A percentile compares a stretch with the other conserved stretches of the same genome.
phyloP scores from a whole-genome alignment of 1,140 invertebrate genomes.

The Grapholita molesta region DNA sequence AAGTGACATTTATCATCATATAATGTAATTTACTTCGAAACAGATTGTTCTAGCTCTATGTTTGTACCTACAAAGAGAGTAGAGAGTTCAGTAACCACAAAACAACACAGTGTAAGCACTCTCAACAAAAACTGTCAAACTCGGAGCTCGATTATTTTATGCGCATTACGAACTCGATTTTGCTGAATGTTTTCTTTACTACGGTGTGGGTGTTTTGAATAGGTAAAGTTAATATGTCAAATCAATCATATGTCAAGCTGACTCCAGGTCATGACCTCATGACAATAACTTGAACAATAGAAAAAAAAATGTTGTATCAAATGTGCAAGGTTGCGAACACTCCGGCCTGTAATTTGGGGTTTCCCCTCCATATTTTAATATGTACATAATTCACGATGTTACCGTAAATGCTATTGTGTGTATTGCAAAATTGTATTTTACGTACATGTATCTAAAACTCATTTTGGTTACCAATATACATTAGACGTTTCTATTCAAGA shows the following conservation, averaged over 20 bases:
- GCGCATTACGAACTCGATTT: background rate
- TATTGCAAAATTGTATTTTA: background rate
- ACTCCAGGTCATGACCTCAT: background rate
- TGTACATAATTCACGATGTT: background rate
- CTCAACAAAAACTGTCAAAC: no score
- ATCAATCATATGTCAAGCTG: background rate
- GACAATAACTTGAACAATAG: background rate
- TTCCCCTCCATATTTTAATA: background rate
- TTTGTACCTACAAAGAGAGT: no score
- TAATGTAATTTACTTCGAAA: no score
- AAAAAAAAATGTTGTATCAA: background rate
- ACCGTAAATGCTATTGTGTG: background rate
- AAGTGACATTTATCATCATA: no score
- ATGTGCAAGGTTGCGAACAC: background rate
- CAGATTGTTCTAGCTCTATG: no score
- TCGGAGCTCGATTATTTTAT: no score
- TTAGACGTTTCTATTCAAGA: background rate
- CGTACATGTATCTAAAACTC: background rate
- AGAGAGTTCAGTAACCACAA: no score
- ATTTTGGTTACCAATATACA: background rate
- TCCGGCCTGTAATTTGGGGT: background rate
- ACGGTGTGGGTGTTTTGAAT: background rate
- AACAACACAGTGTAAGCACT: no score
- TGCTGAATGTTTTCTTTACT: background rate
- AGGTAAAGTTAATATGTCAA: background rate